Evolutionary conservation across 2,113 vertebrate genomes (phyloP).

Genomic region (Mustelus asterias): DNA sequence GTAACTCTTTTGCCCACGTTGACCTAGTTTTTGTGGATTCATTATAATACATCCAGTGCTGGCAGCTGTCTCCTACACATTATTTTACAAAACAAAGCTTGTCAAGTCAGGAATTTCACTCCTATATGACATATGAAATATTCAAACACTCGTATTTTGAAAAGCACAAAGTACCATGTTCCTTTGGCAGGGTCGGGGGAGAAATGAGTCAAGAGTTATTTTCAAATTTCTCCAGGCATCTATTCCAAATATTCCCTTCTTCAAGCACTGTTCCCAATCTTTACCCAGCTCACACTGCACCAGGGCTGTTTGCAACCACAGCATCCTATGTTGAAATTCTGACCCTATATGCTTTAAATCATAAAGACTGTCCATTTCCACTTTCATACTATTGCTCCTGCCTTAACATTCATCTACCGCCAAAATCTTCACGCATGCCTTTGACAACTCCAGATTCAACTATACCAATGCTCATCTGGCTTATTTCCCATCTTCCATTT

Average conservation of each 20-base stretch:
- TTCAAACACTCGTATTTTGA: neutral
- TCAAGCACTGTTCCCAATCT: neutral
- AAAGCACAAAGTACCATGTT: neutral
- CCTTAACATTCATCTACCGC: neutral
- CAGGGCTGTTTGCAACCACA: neutral
- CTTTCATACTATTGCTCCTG: neutral
- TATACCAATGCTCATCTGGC: neutral
- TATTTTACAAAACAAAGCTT: neutral
- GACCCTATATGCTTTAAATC: neutral
- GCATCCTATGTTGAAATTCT: neutral
- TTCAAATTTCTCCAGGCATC: neutral
- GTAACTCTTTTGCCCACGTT: constrained; percentile 73
- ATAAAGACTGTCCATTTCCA: neutral
- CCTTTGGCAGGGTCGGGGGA: neutral
- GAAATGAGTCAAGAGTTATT: neutral
- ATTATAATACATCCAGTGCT: constrained; percentile 92
- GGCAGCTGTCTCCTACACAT: constrained; percentile 76
- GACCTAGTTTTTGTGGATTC: constrained; percentile 87
- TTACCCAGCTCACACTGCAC: neutral
- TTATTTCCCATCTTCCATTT: neutral
- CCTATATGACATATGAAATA: neutral
- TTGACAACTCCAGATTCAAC: neutral
- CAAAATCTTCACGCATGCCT: neutral
- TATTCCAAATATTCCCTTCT: neutral
- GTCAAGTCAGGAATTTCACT: neutral